Evolutionary conservation across 2,797 vertebrate genomes (phyloP).

Genomic region (Borostomias antarcticus): DNA sequence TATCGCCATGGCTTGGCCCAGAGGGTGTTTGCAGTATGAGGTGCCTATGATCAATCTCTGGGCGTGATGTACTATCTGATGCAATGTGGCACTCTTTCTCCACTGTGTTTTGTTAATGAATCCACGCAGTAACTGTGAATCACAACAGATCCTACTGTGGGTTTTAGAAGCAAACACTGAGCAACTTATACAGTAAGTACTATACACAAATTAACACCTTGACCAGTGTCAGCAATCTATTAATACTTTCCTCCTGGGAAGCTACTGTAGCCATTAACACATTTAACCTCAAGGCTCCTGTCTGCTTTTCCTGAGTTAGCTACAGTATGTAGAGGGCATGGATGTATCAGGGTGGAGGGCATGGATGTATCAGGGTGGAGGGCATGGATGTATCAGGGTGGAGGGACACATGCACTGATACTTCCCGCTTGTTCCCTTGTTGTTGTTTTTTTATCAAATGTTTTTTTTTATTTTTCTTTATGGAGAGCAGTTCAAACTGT

Average conservation of each 20-base stretch:
- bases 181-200: no score
- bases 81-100: not conserved
- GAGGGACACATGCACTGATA: no score
- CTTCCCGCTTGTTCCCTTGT: no score
- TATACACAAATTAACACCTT: not conserved
- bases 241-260: no score
- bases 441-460: no score
- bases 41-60: not conserved
- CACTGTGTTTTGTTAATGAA: not conserved
- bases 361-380: slow-evolving; percentile 46
- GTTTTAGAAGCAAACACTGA: no score
- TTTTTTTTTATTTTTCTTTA: no score
- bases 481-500: no score
- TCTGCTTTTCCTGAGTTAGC: slow-evolving; percentile 4
- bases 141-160: no score
- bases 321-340: slow-evolving; percentile 40
- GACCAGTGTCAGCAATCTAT: not conserved
- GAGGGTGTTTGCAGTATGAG: not conserved
- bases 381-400: slow-evolving; percentile 48
- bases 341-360: slow-evolving; percentile 50
- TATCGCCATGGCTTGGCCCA: not conserved
- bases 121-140: not conserved
- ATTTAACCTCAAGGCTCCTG: no score
- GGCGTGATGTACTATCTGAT: not conserved
- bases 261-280: no score